These are phyloP conservation scores for Brachionus calyciflorus DNA, from an alignment of 1,140 invertebrate species.

Conservation along the genomic window DNA sequence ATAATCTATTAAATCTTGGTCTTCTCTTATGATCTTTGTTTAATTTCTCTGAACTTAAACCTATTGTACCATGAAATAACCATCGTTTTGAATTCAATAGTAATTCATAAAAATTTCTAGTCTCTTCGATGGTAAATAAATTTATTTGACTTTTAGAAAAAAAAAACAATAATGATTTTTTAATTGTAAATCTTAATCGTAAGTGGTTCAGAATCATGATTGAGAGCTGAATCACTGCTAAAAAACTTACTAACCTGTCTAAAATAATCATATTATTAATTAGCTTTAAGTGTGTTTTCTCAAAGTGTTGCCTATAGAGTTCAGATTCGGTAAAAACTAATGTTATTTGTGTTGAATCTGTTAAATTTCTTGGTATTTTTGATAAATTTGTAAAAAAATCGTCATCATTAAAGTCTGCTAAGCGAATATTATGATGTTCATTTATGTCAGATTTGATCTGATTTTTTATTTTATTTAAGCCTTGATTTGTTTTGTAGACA, in stretches of 20 bases:
- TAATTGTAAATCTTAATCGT: too few species aligned
- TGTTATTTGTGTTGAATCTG: constrained; percentile 5
- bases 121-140: neutral
- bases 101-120: constrained; percentile 17
- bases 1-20: neutral
- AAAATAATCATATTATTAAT: constrained; percentile 38
- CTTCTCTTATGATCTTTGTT: constrained; percentile 3
- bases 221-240: too few species aligned
- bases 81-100: neutral
- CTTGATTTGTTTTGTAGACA: neutral
- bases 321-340: constrained; percentile 14
- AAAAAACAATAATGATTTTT: neutral
- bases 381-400: constrained; percentile 18
- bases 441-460: neutral
- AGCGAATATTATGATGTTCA: neutral
- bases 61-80: neutral
- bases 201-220: too few species aligned
- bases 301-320: constrained; percentile 16
- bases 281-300: constrained; percentile 28
- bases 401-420: neutral
- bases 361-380: constrained; percentile 19
- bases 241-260: constrained; percentile 10
- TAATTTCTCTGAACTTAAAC: neutral
- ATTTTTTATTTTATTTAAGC: neutral
- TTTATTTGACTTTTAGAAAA: constrained; percentile 13